Evolutionary conservation across 2,888 invertebrate genomes (phyloP).

Genomic region (Acronicta psi): DNA sequence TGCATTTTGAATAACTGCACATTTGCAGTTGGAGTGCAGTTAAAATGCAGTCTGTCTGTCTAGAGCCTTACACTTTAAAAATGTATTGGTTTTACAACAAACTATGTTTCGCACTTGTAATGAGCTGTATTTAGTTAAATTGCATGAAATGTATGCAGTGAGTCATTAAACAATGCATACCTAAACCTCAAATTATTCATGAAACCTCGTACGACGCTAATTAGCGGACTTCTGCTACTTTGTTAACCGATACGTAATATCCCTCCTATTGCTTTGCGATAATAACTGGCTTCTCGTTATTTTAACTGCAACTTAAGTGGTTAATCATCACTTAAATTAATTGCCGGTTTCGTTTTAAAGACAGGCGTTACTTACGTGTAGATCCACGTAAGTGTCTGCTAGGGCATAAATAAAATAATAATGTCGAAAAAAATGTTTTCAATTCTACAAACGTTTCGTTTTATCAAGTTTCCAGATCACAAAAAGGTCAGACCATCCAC

Average conservation of each 20-base stretch:
- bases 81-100: constrained; percentile 12
- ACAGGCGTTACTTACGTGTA: neutral
- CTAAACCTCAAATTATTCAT: constrained; percentile 60
- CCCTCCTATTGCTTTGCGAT: constrained; percentile 52
- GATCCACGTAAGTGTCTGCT: neutral
- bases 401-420: no score
- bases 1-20: no score
- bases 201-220: constrained; percentile 55
- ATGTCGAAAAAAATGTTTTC: no score
- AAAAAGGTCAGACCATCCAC: no score
- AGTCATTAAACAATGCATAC: constrained; percentile 60
- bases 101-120: constrained; percentile 50
- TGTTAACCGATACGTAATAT: constrained; percentile 56
- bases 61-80: no score
- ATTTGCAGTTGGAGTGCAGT: no score
- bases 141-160: constrained; percentile 62
- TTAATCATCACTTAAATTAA: constrained; percentile 50
- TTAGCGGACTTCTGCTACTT: constrained; percentile 61
- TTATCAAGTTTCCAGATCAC: no score
- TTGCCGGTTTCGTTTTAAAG: constrained; percentile 12
- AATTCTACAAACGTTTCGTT: no score
- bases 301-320: constrained; percentile 46
- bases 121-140: constrained; percentile 57
- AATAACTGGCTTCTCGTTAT: constrained; percentile 52
- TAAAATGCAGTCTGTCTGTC: no score